Conservation (phyloP, 2,113 vertebrate species). For the Anolis sagrei region DNA sequence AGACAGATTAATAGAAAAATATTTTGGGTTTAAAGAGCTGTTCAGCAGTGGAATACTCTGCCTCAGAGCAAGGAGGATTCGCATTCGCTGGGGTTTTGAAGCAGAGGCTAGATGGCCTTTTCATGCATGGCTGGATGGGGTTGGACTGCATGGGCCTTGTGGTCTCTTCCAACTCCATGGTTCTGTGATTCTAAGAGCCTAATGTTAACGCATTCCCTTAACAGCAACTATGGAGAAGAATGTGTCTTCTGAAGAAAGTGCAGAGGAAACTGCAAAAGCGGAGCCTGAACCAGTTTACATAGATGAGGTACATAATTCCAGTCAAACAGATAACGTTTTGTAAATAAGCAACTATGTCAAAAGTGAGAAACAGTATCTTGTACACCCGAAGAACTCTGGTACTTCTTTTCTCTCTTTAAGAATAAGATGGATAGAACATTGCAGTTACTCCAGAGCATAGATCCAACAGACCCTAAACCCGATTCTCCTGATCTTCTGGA, state of each 20-base stretch:
- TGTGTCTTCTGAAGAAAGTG: constrained; percentile 75
- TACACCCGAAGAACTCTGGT: background rate
- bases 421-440: constrained; percentile 92
- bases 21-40: background rate
- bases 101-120: too few relatives aligned
- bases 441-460: constrained; percentile 90
- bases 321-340: constrained; percentile 16
- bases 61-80: too few relatives aligned
- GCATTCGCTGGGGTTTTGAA: too few relatives aligned
- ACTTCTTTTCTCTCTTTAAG: constrained; percentile 69
- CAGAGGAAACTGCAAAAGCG: constrained; percentile 78
- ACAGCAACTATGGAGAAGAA: constrained; percentile 80
- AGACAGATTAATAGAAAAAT: background rate
- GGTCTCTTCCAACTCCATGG: too few relatives aligned
- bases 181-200: constrained; percentile 6
- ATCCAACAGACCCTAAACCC: constrained; percentile 87
- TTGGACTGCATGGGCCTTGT: too few relatives aligned
- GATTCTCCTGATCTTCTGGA: constrained; percentile 88
- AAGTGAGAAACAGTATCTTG: background rate
- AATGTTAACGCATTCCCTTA: constrained; percentile 62
- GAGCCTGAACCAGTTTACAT: constrained; percentile 93
- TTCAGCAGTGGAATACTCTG: too few relatives aligned
- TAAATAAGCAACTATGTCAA: background rate
- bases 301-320: constrained; percentile 87
- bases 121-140: too few relatives aligned